These are phyloP conservation scores for Danio rerio DNA, from an alignment of 2,113 vertebrate genomes.

Conservation along the genomic window GRCz12tu NC_133181.1:46939001-46939500, in stretches of 20 bases:
- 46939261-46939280: not conserved
- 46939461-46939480: conserved; percentile 72
- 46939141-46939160: too few species aligned
- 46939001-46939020: too few species aligned
- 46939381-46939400: conserved; percentile 41
- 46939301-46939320: not conserved
- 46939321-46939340: not conserved
- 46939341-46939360: conserved; percentile 3
- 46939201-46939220: not conserved
- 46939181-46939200: not conserved
- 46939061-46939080: too few species aligned
- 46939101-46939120: too few species aligned
- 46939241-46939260: conserved; percentile 12
- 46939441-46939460: conserved; percentile 61
- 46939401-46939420: conserved; percentile 73
- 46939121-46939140: too few species aligned
- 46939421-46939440: conserved; percentile 66
- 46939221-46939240: conserved; percentile 6
- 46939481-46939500: conserved; percentile 67
- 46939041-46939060: too few species aligned
- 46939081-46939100: too few species aligned
- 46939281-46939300: not conserved
- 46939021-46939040: too few species aligned
- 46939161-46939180: not conserved
- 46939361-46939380: not conserved